phyloP scores from a whole-genome alignment of 2,888 invertebrate species.

The Pterostichus madidus region DNA sequence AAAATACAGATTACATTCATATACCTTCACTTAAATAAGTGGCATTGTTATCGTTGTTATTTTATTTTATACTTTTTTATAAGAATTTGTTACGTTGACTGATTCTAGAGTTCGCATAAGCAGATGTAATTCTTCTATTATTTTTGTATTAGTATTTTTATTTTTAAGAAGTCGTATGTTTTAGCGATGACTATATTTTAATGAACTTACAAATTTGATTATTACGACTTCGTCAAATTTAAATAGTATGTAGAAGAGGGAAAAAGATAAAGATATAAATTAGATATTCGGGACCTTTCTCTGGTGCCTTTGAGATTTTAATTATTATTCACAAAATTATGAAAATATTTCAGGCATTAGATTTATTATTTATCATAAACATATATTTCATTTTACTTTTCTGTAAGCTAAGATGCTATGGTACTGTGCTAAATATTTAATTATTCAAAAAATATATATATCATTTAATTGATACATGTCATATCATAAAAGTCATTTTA shows the following conservation, averaged over 20 bases:
- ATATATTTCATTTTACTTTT: too few species aligned
- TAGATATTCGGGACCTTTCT: slow-evolving; percentile 24
- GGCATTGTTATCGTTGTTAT: slow-evolving; percentile 38
- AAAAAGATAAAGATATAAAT: background rate
- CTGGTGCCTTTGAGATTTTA: slow-evolving; percentile 18
- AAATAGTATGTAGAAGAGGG: background rate
- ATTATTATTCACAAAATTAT: background rate
- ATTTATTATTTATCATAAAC: too few species aligned
- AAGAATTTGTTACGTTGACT: slow-evolving; percentile 32
- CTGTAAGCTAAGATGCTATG: too few species aligned
- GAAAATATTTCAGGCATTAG: background rate
- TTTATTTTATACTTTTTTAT: slow-evolving; percentile 49
- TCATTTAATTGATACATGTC: background rate
- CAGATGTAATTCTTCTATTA: background rate
- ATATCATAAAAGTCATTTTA: slow-evolving; percentile 10
- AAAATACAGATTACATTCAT: slow-evolving; percentile 40
- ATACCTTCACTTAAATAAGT: slow-evolving; percentile 19
- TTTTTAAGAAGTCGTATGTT: background rate
- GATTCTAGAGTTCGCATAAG: background rate
- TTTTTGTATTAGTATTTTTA: background rate
- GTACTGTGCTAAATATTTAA: too few species aligned
- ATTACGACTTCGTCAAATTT: background rate
- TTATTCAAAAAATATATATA: too few species aligned
- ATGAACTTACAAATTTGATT: too few species aligned
- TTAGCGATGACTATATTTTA: background rate